phyloP scores from a whole-genome alignment of 2,113 vertebrate genomes.

The Hiodon alosoides region DNA sequence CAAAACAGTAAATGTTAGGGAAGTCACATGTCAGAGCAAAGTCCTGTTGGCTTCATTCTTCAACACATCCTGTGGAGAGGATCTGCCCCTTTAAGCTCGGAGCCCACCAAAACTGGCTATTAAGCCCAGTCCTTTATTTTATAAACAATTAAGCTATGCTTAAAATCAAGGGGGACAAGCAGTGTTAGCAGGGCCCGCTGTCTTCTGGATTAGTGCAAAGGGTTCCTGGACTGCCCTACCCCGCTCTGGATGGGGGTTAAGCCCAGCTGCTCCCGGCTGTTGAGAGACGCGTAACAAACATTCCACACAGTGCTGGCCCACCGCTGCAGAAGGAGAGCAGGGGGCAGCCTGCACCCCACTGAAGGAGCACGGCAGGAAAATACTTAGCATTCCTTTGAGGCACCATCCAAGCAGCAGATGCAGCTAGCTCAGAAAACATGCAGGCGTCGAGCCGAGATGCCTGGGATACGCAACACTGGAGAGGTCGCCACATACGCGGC shows the following conservation, averaged over 20 bases:
- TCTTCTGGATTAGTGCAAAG: no score
- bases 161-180: constrained; percentile 45
- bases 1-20: no score
- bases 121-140: not conserved
- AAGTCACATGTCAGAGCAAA: no score
- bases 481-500: not conserved
- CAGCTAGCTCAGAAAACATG: constrained; percentile 29
- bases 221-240: no score
- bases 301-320: constrained; percentile 47
- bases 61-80: not conserved
- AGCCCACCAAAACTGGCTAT: not conserved
- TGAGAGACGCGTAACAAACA: constrained; percentile 19
- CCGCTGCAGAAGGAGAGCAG: constrained; percentile 3
- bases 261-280: constrained; percentile 46
- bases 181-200: constrained; percentile 37
- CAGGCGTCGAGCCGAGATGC: constrained; percentile 43
- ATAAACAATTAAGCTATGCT: constrained; percentile 17
- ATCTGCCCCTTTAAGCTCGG: not conserved
- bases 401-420: constrained; percentile 53
- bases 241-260: constrained; percentile 20
- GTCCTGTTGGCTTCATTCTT: not conserved
- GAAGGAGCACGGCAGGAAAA: constrained; percentile 43
- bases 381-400: constrained; percentile 57
- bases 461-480: not conserved
- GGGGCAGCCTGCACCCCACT: not conserved